Percentiles rank a stretch among this genome's conserved stretches.
Conservation (phyloP, 2,888 invertebrate genomes). For the Drosophila phalerata region DNA sequence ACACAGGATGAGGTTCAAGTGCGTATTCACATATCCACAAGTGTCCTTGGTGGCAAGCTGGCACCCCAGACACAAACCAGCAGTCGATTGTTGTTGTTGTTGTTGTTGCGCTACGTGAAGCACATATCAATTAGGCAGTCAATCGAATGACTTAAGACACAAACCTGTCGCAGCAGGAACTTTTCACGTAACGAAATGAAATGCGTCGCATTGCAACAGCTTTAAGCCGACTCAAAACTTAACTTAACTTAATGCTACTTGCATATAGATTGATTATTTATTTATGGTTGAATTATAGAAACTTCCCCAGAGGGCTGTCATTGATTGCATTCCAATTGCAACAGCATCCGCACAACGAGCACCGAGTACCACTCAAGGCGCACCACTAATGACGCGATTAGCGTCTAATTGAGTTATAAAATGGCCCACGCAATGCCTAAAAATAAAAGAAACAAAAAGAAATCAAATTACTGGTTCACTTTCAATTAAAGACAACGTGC, state of each 20-base stretch:
- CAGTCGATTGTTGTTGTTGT: constrained; percentile 23
- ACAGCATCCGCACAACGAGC: constrained; percentile 14
- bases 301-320: constrained; percentile 38
- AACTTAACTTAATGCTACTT: constrained; percentile 62
- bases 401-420: constrained; percentile 72
- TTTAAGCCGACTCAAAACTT: constrained; percentile 56
- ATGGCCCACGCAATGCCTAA: constrained; percentile 52
- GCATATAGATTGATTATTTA: constrained; percentile 78
- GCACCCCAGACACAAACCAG: constrained; percentile 24
- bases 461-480: constrained; percentile 42
- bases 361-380: constrained; percentile 30
- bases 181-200: constrained; percentile 39
- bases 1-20: constrained; percentile 64
- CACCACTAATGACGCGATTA: constrained; percentile 69
- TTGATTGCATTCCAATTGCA: constrained; percentile 51
- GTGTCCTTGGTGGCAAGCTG: constrained; percentile 76
- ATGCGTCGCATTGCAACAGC: constrained; percentile 43
- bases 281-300: constrained; percentile 34
- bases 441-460: constrained; percentile 41
- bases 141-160: constrained; percentile 79
- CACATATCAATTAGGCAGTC: constrained; percentile 60
- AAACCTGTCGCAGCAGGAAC: constrained; percentile 79
- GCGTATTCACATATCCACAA: constrained; percentile 51
- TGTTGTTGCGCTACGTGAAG: constrained; percentile 37
- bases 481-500: constrained; percentile 39